Conservation (phyloP, 2,113 vertebrate genomes). For the Chitala chitala region DNA sequence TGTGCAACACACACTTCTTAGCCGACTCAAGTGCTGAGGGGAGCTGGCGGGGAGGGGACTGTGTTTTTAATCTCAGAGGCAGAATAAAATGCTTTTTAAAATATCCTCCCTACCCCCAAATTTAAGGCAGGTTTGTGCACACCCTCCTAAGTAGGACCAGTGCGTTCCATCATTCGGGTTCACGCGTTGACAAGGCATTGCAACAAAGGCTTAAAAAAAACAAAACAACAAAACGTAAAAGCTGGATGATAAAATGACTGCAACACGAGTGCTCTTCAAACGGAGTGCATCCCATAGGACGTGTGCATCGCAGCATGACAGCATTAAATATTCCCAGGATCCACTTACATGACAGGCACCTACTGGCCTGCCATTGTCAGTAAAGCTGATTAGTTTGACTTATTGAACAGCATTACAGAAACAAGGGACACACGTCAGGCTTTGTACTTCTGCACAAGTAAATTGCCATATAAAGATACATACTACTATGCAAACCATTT, state of each 20-base stretch:
- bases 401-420: not conserved
- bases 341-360: not conserved
- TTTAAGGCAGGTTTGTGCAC: no score
- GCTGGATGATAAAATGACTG: not conserved
- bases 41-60: no score
- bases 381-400: not conserved
- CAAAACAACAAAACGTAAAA: not conserved
- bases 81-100: no score
- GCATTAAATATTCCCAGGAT: not conserved
- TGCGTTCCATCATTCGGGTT: no score
- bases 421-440: not conserved
- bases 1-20: no score
- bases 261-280: not conserved
- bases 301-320: not conserved
- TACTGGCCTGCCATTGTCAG: not conserved
- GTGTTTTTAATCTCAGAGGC: no score
- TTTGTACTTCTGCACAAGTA: no score
- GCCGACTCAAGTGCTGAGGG: no score
- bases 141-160: no score
- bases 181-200: not conserved
- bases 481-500: not conserved
- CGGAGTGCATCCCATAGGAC: not conserved
- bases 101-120: no score
- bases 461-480: not conserved
- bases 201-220: no score